Base-by-base conservation (phyloP, 2,797 vertebrate species). In the Pelodytes ibericus region DNA sequence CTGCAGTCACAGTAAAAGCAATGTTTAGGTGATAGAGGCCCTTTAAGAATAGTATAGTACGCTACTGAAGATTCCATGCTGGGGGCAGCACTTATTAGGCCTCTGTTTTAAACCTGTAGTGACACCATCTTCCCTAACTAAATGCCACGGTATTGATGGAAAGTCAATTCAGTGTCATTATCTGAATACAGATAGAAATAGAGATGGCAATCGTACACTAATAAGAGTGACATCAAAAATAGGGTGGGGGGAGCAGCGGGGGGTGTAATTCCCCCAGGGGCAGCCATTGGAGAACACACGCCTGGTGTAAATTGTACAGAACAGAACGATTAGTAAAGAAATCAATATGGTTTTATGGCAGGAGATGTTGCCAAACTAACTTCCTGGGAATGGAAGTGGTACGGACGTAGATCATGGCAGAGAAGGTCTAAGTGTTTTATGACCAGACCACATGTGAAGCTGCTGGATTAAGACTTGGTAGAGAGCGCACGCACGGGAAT, bases 101-200 rank as follows among this genome's bases (percentile, higher is more conserved):
- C 6, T 13, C 49, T 53, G n/a, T 24, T 24, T 22, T 24, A 24
- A 53, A 22, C 24, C 49, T 22, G 20, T 53, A 53, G 49, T n/a
- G 49, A 53, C 49, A 2, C 7, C 11, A 24, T 53, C 24, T 2
- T 53, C 49, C 8, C 49, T 53, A 8, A 20, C 49, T 53, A 53
- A 53, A 53, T 53, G 20, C n/a, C 49, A 53, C 49, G 5, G 22
- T 53, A 53, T 53, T 53, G 49, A 53, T 5, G 49, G 49, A 53
- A 53, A 53, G n/a, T 53, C 49, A 53, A 53, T 53, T n/a, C 24
- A 24, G 8, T 53, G 49, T 53, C 41, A 44, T 16, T 53, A 53
- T 53, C 24, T 53, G 1, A 53, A 53, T 22, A 53, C 6, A 5
- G 49, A 53, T 20, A 4, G 24, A 24, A 53, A 3, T 16, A 24